A percentile compares a stretch with the other conserved stretches of the same genome.
Conservation (phyloP, 1,140 invertebrate genomes). For the Lordiphosa stackelbergi region DNA sequence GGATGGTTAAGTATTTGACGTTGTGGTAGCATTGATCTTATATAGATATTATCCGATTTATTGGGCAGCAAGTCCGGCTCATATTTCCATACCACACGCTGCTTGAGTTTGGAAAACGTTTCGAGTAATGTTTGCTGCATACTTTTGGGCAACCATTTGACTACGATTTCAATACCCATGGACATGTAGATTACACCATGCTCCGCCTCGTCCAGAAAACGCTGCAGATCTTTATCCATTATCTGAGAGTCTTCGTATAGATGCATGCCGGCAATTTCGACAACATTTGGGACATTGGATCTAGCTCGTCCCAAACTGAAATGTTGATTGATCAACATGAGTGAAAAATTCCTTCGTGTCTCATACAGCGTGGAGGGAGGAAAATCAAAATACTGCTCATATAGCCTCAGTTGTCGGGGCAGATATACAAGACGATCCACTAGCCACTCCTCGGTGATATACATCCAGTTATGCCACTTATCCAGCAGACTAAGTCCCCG, state of each 20-base stretch:
- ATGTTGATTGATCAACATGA: slow-evolving; percentile 67
- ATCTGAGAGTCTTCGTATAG: slow-evolving; percentile 63
- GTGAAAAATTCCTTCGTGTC: slow-evolving; percentile 39
- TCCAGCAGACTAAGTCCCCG: slow-evolving; percentile 71
- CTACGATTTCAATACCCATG: slow-evolving; percentile 80
- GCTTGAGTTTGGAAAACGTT: slow-evolving; percentile 41
- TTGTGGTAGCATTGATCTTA: slow-evolving; percentile 79
- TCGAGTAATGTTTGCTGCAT: slow-evolving; percentile 57
- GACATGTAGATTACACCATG: slow-evolving; percentile 81
- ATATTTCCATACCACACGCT: slow-evolving; percentile 79
- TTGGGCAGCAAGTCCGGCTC: slow-evolving; percentile 67
- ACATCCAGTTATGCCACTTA: slow-evolving; percentile 69
- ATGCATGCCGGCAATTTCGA: slow-evolving; percentile 80
- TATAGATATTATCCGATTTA: slow-evolving; percentile 80
- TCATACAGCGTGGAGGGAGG: slow-evolving; percentile 26
- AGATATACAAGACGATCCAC: slow-evolving; percentile 24
- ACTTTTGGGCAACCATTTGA: slow-evolving; percentile 77
- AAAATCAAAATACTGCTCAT: slow-evolving; percentile 54
- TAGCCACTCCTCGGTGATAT: slow-evolving; percentile 31
- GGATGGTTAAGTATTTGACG: slow-evolving; percentile 77
- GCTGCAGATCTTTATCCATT: slow-evolving; percentile 70
- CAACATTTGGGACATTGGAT: slow-evolving; percentile 56
- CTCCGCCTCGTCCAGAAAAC: slow-evolving; percentile 79
- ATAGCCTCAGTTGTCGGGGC: slow-evolving; percentile 56
- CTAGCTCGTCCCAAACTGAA: slow-evolving; percentile 47